phyloP scores from a whole-genome alignment of 1,140 invertebrate genomes.

The Cylas formicarius region DNA sequence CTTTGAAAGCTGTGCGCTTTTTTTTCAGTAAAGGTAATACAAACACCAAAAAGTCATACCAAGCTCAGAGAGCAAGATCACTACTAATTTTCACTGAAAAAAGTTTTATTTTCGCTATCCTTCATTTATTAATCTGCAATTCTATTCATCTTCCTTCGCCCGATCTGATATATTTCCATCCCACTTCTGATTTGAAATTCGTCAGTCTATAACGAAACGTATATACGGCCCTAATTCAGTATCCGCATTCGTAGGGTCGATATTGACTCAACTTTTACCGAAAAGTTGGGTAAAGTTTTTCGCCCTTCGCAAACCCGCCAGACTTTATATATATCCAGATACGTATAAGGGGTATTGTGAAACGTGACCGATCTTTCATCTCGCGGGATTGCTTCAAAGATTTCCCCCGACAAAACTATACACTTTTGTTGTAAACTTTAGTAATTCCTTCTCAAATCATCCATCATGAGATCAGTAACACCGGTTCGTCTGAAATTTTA shows the following conservation, averaged over 20 bases:
- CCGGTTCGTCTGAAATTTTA: conserved; percentile 22
- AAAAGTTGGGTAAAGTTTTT: conserved; percentile 28
- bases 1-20: too few relatives aligned
- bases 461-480: conserved; percentile 39
- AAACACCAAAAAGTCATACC: too few relatives aligned
- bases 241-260: too few relatives aligned
- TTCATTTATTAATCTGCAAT: too few relatives aligned
- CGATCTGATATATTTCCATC: too few relatives aligned
- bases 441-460: conserved; percentile 43
- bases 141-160: too few relatives aligned
- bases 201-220: conserved; percentile 2
- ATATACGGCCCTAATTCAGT: conserved; percentile 6
- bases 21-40: too few relatives aligned
- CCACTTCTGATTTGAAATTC: too few relatives aligned
- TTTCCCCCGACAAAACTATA: conserved; percentile 43
- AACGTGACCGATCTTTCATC: conserved; percentile 43
- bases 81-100: too few relatives aligned
- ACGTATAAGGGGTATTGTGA: conserved; percentile 26
- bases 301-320: conserved; percentile 21
- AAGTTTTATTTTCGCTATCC: too few relatives aligned
- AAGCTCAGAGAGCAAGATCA: too few relatives aligned
- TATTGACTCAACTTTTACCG: conserved; percentile 10
- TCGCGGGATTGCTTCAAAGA: conserved; percentile 38
- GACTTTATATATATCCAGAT: conserved; percentile 27
- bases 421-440: conserved; percentile 41